Evolutionary conservation across 2,797 vertebrate species (phyloP).

Genomic region (Aeoliscus strigatus): DNA sequence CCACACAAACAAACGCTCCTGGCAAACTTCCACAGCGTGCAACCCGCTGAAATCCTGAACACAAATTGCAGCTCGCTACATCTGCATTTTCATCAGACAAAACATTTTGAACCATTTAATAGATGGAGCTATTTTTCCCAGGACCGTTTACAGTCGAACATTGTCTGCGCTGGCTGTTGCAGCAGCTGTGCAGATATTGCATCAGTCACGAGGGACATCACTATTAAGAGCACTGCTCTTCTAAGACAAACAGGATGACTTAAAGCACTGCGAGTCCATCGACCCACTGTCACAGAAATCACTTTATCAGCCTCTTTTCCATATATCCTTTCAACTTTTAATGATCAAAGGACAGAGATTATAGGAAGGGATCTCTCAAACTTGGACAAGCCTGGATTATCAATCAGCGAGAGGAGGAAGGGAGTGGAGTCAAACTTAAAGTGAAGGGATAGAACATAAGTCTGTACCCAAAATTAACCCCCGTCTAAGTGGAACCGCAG

Average conservation of each 20-base stretch:
- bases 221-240: conserved; percentile 74
- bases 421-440: conserved; percentile 66
- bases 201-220: conserved; percentile 79
- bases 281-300: conserved; percentile 74
- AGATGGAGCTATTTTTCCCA: conserved; percentile 69
- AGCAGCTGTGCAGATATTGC: conserved; percentile 69
- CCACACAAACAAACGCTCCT: conserved; percentile 41
- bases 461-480: conserved; percentile 67
- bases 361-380: conserved; percentile 68
- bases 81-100: conserved; percentile 72
- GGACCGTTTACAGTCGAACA: conserved; percentile 69
- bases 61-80: conserved; percentile 50
- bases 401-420: conserved; percentile 65
- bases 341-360: conserved; percentile 77
- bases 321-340: conserved; percentile 75
- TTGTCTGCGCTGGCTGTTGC: conserved; percentile 71
- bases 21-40: conserved; percentile 50
- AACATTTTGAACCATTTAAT: conserved; percentile 71
- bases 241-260: conserved; percentile 78
- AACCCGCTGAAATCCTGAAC: conserved; percentile 66
- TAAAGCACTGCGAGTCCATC: conserved; percentile 70
- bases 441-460: conserved; percentile 64
- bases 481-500: conserved; percentile 58
- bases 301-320: conserved; percentile 74
- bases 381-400: conserved; percentile 68